These are phyloP conservation scores for Rhincodon typus DNA, from an alignment of 2,797 vertebrate genomes.

Conservation along the genomic window DNA sequence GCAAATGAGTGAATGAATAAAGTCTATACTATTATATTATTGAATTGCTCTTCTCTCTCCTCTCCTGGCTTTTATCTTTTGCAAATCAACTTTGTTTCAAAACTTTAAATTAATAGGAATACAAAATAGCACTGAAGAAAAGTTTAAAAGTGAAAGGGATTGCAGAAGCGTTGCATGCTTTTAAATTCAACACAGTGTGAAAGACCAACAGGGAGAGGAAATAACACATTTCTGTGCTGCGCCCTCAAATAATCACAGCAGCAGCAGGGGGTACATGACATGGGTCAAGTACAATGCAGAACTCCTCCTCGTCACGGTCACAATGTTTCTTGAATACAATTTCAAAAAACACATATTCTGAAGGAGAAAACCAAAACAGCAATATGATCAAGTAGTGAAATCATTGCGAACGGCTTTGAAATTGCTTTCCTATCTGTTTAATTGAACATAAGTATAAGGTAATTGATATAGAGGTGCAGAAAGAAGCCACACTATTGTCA, in stretches of 20 bases:
- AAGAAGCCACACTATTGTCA: background rate
- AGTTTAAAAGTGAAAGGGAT: background rate
- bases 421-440: background rate
- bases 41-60: background rate
- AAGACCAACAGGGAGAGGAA: conserved; percentile 3
- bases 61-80: background rate
- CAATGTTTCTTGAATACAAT: background rate
- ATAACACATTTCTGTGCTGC: background rate
- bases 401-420: background rate
- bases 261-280: background rate
- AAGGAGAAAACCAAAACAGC: background rate
- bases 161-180: background rate
- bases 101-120: background rate
- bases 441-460: background rate
- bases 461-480: background rate
- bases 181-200: background rate
- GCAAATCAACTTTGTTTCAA: background rate
- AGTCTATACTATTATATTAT: background rate
- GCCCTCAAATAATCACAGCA: background rate
- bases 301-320: background rate
- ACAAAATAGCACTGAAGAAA: background rate
- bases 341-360: background rate
- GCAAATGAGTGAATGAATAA: background rate
- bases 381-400: background rate
- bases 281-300: background rate